Evolutionary conservation across 2,797 vertebrate species (phyloP).

Genomic region (Urophycis tenuis): DNA sequence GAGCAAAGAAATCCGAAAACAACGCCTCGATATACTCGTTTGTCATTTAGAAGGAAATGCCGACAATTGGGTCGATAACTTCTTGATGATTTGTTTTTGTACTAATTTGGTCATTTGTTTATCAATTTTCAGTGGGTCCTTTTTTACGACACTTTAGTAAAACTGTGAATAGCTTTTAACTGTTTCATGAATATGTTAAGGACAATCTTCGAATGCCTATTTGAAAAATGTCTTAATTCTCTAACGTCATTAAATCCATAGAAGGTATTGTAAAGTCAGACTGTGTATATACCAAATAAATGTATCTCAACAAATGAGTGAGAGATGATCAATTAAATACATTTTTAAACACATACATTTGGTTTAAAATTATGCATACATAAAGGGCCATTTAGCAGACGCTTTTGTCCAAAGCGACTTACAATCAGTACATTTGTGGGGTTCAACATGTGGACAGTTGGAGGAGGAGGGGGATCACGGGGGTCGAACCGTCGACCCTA

Average conservation of each 20-base stretch:
- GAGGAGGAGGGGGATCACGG: no score
- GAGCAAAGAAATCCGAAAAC: neutral
- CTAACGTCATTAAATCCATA: conserved; percentile 28
- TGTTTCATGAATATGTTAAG: conserved; percentile 24
- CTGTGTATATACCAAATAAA: conserved; percentile 12
- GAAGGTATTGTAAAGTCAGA: conserved; percentile 35
- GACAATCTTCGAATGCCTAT: neutral
- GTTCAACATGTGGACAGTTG: neutral
- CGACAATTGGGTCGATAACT: neutral
- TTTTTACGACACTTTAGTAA: neutral
- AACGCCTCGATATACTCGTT: neutral
- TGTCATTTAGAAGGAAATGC: conserved; percentile 8
- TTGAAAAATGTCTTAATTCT: conserved; percentile 20
- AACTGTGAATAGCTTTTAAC: conserved; percentile 14
- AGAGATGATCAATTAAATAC: neutral
- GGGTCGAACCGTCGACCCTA: no score
- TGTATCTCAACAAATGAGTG: conserved; percentile 20
- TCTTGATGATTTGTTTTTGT: neutral
- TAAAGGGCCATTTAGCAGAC: neutral
- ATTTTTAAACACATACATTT: neutral
- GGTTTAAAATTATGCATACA: neutral
- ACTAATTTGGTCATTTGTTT: neutral
- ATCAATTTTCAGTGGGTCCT: neutral
- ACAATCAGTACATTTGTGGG: neutral
- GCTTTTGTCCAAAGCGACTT: no score